phyloP scores from a whole-genome alignment of 2,888 invertebrate species.

The Dione vanillae region DNA sequence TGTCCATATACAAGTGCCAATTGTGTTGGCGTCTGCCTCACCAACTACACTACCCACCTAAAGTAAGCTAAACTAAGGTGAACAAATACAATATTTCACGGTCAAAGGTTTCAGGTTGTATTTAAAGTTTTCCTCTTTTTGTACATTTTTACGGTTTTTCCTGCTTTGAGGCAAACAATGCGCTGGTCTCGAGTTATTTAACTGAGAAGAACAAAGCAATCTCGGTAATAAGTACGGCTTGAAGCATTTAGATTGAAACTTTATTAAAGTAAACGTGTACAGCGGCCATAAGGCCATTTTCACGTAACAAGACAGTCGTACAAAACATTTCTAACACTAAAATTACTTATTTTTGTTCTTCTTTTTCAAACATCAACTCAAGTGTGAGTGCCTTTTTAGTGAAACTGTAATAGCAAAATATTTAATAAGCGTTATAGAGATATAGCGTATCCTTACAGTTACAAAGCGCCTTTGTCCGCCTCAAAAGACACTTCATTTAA shows the following conservation, averaged over 20 bases:
- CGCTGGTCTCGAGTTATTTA: slow-evolving; percentile 34
- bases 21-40: neutral
- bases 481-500: neutral
- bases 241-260: slow-evolving; percentile 21
- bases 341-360: too few relatives aligned
- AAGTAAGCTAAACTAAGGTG: neutral
- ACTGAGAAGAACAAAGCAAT: slow-evolving; percentile 34
- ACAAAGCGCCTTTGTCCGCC: neutral
- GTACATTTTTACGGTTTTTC: slow-evolving; percentile 35
- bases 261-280: slow-evolving; percentile 19
- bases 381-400: neutral
- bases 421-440: neutral
- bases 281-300: neutral
- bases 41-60: too few relatives aligned
- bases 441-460: neutral
- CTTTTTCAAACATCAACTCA: neutral
- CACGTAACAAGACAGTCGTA: neutral
- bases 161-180: slow-evolving; percentile 35
- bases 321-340: neutral
- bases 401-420: neutral
- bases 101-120: slow-evolving; percentile 14
- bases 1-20: neutral
- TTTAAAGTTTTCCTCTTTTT: slow-evolving; percentile 18
- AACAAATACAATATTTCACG: slow-evolving; percentile 5
- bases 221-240: slow-evolving; percentile 26